Percentiles rank a stretch among this genome's conserved stretches.
Conservation (phyloP, 2,113 vertebrate species). For the Heterotilapia buettikoferi region DNA sequence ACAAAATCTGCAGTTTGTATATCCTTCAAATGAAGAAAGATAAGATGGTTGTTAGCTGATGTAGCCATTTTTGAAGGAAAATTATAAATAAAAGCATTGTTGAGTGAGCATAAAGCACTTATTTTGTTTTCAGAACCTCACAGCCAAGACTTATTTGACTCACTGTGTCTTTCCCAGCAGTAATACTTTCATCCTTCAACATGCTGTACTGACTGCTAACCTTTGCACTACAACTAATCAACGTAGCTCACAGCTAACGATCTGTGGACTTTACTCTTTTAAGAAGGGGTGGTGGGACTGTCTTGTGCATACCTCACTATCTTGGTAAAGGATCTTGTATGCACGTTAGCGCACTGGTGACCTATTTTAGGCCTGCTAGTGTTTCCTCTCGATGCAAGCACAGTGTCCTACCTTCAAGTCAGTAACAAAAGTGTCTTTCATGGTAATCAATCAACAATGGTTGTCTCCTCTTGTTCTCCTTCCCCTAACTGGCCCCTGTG, state of each 20-base stretch:
- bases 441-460: constrained; percentile 71
- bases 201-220: constrained; percentile 16
- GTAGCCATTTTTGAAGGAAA: background rate
- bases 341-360: constrained; percentile 24
- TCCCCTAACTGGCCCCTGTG: constrained; percentile 64
- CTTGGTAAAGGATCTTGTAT: constrained; percentile 7
- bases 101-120: background rate
- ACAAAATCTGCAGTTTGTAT: constrained; percentile 8
- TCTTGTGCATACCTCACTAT: constrained; percentile 26
- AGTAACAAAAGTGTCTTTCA: constrained; percentile 69
- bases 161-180: background rate
- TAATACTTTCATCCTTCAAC: background rate
- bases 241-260: constrained; percentile 54
- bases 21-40: background rate
- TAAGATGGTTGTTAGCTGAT: background rate
- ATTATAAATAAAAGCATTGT: background rate
- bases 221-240: constrained; percentile 58
- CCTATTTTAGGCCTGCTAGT: constrained; percentile 52
- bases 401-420: constrained; percentile 55
- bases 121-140: constrained; percentile 16
- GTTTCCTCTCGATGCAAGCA: constrained; percentile 54
- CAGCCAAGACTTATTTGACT: background rate
- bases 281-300: background rate
- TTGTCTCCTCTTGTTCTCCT: constrained; percentile 65
- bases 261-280: constrained; percentile 45